Percentiles rank a stretch among this genome's conserved stretches.
Evolutionary conservation across 2,888 invertebrate species (phyloP).

Genomic region (Cantharis rufa): DNA sequence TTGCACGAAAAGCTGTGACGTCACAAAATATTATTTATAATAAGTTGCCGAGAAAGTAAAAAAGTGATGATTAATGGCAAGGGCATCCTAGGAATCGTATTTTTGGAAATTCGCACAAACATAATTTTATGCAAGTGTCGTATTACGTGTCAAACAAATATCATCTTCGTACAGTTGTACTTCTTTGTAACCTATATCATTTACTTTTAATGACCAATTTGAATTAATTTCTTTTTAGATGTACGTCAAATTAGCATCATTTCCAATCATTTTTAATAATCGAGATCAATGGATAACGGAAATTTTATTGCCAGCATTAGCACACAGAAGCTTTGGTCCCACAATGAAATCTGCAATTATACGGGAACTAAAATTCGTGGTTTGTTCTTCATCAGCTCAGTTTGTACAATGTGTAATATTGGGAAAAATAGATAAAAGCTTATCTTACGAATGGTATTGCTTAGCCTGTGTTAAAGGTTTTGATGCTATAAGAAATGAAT

Average conservation of each 20-base stretch:
- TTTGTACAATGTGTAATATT: background rate
- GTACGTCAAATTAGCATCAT: background rate
- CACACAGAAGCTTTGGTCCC: background rate
- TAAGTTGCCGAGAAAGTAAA: no score
- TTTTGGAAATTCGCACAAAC: no score
- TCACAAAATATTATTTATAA: no score
- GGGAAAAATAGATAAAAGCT: background rate
- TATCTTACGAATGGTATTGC: background rate
- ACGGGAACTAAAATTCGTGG: background rate
- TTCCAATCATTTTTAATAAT: slow-evolving; percentile 13
- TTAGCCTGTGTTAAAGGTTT: background rate
- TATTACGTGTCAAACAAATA: no score
- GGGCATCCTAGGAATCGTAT: no score
- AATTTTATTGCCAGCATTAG: slow-evolving; percentile 10
- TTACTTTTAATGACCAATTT: background rate
- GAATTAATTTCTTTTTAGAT: background rate
- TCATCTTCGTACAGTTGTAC: no score
- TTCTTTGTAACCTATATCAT: no score
- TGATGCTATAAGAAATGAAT: background rate
- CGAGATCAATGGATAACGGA: slow-evolving; percentile 16
- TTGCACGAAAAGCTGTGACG: no score
- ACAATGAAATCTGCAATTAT: background rate
- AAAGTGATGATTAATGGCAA: no score
- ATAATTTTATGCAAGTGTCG: no score
- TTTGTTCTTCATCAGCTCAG: background rate